phyloP scores from a whole-genome alignment of 2,888 invertebrate genomes.

The Tenthredo amoena region DNA sequence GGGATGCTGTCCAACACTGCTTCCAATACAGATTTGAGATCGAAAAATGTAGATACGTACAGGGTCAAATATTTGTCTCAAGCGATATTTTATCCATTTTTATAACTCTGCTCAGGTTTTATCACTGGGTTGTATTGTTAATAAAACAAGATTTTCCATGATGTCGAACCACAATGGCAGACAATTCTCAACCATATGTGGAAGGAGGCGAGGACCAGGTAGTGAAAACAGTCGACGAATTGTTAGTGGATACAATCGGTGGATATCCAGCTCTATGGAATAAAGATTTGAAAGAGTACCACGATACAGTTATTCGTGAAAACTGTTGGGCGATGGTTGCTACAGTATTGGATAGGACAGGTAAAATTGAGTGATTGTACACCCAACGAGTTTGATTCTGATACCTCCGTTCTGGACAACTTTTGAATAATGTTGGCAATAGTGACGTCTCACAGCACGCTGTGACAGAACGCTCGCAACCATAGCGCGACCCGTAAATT shows the following conservation, averaged over 20 bases:
- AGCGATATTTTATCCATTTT: conserved; percentile 7
- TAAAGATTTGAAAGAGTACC: neutral
- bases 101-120: conserved; percentile 3
- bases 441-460: too few species aligned
- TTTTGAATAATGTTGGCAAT: too few species aligned
- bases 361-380: conserved; percentile 6
- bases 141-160: conserved; percentile 7
- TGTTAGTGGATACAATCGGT: conserved; percentile 12
- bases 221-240: neutral
- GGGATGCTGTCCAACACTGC: too few species aligned
- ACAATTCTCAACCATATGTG: conserved; percentile 12
- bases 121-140: neutral
- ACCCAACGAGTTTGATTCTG: too few species aligned
- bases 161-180: conserved; percentile 6
- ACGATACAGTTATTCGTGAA: conserved; percentile 12
- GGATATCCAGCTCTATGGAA: conserved; percentile 7
- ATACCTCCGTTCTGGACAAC: too few species aligned
- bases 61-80: neutral
- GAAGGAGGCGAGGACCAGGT: conserved; percentile 12
- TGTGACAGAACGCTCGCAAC: too few species aligned
- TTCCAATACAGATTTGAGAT: neutral
- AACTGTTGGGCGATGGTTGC: conserved; percentile 12
- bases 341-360: conserved; percentile 12
- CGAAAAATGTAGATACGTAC: neutral
- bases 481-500: too few species aligned